phyloP scores from a whole-genome alignment of 2,113 vertebrate genomes.

The Taxidea taxus region DNA sequence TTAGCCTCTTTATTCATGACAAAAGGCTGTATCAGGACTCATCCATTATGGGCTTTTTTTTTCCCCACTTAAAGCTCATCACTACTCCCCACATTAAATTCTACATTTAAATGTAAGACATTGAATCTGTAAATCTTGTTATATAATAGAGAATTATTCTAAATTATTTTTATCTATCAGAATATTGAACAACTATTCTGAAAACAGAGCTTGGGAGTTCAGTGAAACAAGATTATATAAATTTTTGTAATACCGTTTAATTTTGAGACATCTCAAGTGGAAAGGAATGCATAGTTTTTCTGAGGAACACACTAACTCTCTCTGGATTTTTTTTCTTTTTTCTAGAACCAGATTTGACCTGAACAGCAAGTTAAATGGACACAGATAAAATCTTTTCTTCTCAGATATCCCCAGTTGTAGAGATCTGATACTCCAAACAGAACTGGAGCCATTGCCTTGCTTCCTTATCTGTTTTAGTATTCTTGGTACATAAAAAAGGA shows the following conservation, averaged over 20 bases:
- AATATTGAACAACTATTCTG: neutral
- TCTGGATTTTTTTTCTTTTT: neutral
- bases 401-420: neutral
- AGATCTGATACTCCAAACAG: neutral
- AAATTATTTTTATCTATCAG: neutral
- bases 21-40: conserved; percentile 55
- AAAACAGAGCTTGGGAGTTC: neutral
- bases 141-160: neutral
- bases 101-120: conserved; percentile 22
- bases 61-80: neutral
- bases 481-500: neutral
- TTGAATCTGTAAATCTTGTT: neutral
- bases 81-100: neutral
- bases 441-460: neutral
- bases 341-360: neutral
- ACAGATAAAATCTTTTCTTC: neutral
- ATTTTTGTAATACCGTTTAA: neutral
- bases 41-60: conserved; percentile 1
- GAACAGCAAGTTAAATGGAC: neutral
- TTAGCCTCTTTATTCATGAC: conserved; percentile 39
- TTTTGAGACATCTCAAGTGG: neutral
- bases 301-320: neutral
- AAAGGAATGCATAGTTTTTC: neutral
- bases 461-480: neutral
- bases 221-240: neutral